Percentiles rank a stretch among this genome's conserved stretches.
These are phyloP conservation scores for Apocrypta bakeri DNA, from an alignment of 1,140 invertebrate species.

Conservation along the genomic window DNA sequence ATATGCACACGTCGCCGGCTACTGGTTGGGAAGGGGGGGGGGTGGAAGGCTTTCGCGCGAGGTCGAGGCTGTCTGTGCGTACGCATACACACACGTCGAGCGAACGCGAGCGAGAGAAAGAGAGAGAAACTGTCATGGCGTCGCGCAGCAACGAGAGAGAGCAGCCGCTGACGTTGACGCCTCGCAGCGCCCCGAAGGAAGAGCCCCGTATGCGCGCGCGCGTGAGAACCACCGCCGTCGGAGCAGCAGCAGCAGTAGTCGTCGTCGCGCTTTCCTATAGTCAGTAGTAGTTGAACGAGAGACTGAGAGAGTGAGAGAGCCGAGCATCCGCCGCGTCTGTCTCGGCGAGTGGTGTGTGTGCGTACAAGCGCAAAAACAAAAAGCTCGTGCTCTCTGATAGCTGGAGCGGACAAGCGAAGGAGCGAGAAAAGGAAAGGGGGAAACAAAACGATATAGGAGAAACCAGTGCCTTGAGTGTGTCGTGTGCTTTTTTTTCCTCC, in stretches of 20 bases:
- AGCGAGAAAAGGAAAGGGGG: constrained; percentile 45
- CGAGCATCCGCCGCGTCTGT: no score
- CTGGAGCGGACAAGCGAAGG: constrained; percentile 55
- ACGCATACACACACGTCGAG: background rate
- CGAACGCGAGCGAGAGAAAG: constrained; percentile 40
- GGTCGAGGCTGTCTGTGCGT: constrained; percentile 55
- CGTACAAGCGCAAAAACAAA: no score
- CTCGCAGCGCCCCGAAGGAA: no score
- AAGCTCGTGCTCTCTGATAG: no score
- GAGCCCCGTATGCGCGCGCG: no score
- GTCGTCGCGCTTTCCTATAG: no score
- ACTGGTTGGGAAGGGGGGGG: constrained; percentile 30
- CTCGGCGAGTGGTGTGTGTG: no score
- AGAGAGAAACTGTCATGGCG: constrained; percentile 69
- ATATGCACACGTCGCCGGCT: constrained; percentile 16
- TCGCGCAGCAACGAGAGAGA: constrained; percentile 65
- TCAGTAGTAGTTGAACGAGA: no score
- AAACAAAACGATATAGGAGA: constrained; percentile 45
- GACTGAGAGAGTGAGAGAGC: no score
- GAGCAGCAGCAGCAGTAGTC: no score
- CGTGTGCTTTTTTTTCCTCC: background rate
- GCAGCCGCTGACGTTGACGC: constrained; percentile 59
- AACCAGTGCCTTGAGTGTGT: background rate
- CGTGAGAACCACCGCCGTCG: no score
- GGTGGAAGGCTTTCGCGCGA: constrained; percentile 54